Evolutionary conservation across 2,797 vertebrate species (phyloP), one percentile per base, ranked within the genome.

Genomic region (Poecilia picta): DNA sequence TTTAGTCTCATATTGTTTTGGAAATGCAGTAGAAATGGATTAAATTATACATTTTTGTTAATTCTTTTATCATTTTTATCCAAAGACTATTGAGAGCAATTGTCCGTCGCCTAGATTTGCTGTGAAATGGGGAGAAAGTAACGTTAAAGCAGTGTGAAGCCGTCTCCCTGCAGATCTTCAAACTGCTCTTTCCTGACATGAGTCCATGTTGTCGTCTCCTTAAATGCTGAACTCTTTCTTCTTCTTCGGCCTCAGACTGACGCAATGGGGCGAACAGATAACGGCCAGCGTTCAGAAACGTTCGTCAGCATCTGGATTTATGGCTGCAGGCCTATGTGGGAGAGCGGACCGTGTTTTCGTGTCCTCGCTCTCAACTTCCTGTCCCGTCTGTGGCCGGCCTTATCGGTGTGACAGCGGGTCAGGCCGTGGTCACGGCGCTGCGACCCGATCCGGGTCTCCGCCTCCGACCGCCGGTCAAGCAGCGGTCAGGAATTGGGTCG

Each of bases 291-390:
- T 45, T 59, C 12, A 5, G 74, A 73, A 57, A 28, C 53, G 72
- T 53, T 75, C 43, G 64, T 83, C 72, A 55, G 75, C 81, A 87
- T 84, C 84, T 83, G 3, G 87, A 90, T 91, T 91, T 92, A 89
- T 87, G 87, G 85, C 78, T 83, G 33, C 31, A 66, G 81, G 78
- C 66, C 82, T 82, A 66, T 83, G 85, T 91, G 85, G 33, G 83
- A 83, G 85, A 76, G 76, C 80, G 76, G 3, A 75, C 62, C 62
- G 51, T 81, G 75, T 83, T 76, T 81, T 73, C 73, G 73, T 81
- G 72, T 89, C 91, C 90, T 73, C 89, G 74, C 74, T 71, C 72
- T 94, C 91, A 93, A 92, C 94, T 95, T 96, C 95, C 95, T 95
- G 94, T 94, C 90, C 94, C 73, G 92, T 94, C 89, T 94, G 89